A percentile compares a stretch with the other conserved stretches of the same genome.
phyloP scores from a whole-genome alignment of 2,797 vertebrate species.

The Myotis pilosus region DNA sequence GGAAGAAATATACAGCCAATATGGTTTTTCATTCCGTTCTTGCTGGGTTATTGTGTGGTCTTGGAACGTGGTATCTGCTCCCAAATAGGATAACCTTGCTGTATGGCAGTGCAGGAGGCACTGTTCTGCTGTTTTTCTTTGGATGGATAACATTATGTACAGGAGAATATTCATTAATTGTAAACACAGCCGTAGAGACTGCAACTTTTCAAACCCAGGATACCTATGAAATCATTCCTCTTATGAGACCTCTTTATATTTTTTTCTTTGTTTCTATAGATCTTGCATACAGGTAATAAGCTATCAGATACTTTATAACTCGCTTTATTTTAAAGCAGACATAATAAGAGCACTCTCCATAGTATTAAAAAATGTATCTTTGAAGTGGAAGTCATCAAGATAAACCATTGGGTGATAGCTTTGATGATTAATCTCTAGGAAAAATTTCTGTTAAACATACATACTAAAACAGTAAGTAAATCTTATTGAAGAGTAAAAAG shows the following conservation, averaged over 20 bases:
- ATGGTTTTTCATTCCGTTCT: slow-evolving; percentile 91
- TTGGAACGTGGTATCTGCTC: slow-evolving; percentile 97
- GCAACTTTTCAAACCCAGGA: slow-evolving; percentile 97
- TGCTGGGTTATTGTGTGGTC: slow-evolving; percentile 92
- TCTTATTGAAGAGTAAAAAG: neutral
- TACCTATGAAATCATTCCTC: slow-evolving; percentile 95
- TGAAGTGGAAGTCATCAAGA: neutral
- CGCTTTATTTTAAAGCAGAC: slow-evolving; percentile 39
- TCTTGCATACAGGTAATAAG: slow-evolving; percentile 91
- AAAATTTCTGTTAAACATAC: slow-evolving; percentile 3
- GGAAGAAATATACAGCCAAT: slow-evolving; percentile 94
- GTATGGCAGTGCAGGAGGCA: slow-evolving; percentile 88
- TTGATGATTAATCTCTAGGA: slow-evolving; percentile 36
- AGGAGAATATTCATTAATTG: slow-evolving; percentile 94
- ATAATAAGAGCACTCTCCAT: neutral
- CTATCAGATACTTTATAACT: slow-evolving; percentile 17
- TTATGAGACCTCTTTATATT: slow-evolving; percentile 95
- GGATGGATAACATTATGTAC: slow-evolving; percentile 97
- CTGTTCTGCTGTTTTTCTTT: slow-evolving; percentile 90
- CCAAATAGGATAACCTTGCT: slow-evolving; percentile 90
- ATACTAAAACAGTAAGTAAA: slow-evolving; percentile 24
- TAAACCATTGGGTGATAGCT: neutral
- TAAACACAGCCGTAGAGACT: slow-evolving; percentile 96
- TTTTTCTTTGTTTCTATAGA: slow-evolving; percentile 94
- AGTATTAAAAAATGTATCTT: slow-evolving; percentile 51